Conservation (phyloP, 2,888 invertebrate genomes). For the Cheilosia vulpina region DNA sequence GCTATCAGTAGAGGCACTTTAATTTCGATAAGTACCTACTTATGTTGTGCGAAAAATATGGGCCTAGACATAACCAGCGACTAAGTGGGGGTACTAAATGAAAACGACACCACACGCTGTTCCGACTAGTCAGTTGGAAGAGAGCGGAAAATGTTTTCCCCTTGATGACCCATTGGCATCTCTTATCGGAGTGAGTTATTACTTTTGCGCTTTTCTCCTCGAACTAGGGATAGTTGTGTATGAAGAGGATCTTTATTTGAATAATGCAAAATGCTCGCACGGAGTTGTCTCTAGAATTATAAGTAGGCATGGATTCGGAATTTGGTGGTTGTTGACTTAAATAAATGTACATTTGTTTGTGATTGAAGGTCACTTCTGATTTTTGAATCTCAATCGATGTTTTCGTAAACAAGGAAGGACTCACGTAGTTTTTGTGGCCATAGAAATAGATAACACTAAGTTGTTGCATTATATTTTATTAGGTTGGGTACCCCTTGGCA, state of each 20-base stretch:
- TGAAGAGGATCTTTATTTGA: conserved; percentile 2
- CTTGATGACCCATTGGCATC: background rate
- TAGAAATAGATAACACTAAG: no score
- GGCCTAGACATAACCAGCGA: background rate
- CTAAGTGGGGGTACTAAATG: background rate
- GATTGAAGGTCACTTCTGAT: no score
- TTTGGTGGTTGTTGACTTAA: background rate
- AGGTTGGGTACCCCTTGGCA: no score
- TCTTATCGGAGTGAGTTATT: conserved; percentile 20
- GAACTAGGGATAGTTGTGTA: conserved; percentile 3
- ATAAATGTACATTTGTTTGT: no score
- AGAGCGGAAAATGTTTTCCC: background rate
- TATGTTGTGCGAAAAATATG: conserved; percentile 12
- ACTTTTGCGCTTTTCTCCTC: background rate
- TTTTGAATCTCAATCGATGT: no score
- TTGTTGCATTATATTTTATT: no score
- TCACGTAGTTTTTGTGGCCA: no score
- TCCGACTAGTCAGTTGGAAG: conserved; percentile 5
- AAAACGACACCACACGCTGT: conserved; percentile 8
- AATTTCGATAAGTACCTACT: background rate
- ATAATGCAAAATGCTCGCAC: background rate
- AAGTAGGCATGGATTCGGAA: background rate
- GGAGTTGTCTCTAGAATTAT: background rate
- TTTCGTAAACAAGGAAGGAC: no score
- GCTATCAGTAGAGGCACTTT: background rate